Base-by-base conservation (phyloP, 2,113 vertebrate species). In the Scalopus aquaticus region DNA sequence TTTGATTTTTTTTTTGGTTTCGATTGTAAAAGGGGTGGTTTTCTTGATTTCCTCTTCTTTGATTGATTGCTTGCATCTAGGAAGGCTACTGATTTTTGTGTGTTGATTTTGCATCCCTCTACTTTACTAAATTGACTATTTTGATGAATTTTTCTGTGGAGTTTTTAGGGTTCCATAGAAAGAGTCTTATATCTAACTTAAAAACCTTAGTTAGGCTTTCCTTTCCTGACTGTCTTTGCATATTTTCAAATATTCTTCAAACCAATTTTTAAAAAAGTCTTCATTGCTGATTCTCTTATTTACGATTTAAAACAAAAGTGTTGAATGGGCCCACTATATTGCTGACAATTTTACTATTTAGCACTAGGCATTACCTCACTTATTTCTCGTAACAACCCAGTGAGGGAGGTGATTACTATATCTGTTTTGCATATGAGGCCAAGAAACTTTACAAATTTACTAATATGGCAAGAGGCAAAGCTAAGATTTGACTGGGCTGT, bases 231-330 rank as follows among this genome's bases (percentile, higher is more conserved):
- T 30, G 7, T 77, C 49, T 88, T 51, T 82, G 22, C n/a, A 32
- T 88, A 56, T 30, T 51, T 60, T 83, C 54, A 58, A 86, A 64
- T 64, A 90, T 42, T 82, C 39, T 56, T 78, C 72, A 72, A 86
- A 26, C 6, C 6, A 44, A 4, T 20, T 90, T 78, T 69, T 20
- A 72, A 28, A 73, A 86, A 42, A 17, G 1, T 32, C 15, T 37
- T 74, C 32, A 32, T 90, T 74, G n/a, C 35, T 6, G 1, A 6
- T 65, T 76, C 30, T 92, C 39, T 95, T 19, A n/a, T 51, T 64
- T 22, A 90, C 51, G 22, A 91, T 81, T 58, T 46, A 81, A 95
- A 70, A 39, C 20, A 90, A 87, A 79, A 60, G 91, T 56, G 84
- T 90, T 90, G 85, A 58, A 17, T 30, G 24, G 42, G 17, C 24